These are phyloP conservation scores for Melinaea menophilus DNA, from an alignment of 2,888 invertebrate species.

Conservation along the genomic window DNA sequence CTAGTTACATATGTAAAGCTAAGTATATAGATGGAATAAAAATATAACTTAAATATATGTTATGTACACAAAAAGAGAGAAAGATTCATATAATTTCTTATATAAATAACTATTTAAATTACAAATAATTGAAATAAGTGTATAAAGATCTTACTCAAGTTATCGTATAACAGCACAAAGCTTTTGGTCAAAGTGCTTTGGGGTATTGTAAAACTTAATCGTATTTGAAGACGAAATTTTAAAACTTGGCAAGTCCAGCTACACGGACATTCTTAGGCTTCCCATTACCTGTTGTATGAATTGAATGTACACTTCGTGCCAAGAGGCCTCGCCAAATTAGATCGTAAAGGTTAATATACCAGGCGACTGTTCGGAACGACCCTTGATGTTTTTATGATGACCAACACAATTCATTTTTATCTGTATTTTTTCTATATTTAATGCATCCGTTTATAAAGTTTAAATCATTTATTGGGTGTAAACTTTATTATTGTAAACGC, in stretches of 20 bases:
- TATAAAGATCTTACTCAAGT: no score
- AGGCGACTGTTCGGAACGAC: conserved; percentile 38
- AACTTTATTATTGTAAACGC: no score
- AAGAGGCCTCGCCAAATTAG: conserved; percentile 67
- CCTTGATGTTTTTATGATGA: conserved; percentile 32
- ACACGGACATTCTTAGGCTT: conserved; percentile 26
- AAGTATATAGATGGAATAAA: no score
- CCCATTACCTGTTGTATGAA: conserved; percentile 54
- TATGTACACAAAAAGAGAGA: no score
- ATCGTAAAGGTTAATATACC: conserved; percentile 69
- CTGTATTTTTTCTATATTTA: background rate
- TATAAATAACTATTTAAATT: no score
- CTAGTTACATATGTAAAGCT: no score
- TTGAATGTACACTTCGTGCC: conserved; percentile 53
- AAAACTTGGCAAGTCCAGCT: conserved; percentile 33
- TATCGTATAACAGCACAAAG: background rate
- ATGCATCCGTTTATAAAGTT: background rate
- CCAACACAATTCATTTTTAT: background rate
- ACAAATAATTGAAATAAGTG: no score
- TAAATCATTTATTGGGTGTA: no score
- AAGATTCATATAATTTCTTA: no score
- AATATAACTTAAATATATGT: no score
- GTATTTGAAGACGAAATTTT: conserved; percentile 24
- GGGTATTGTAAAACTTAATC: conserved; percentile 10
- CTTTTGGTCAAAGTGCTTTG: background rate